These are phyloP conservation scores for Schlechtendalia chinensis DNA, from an alignment of 1,140 invertebrate genomes.

Conservation along the genomic window DNA sequence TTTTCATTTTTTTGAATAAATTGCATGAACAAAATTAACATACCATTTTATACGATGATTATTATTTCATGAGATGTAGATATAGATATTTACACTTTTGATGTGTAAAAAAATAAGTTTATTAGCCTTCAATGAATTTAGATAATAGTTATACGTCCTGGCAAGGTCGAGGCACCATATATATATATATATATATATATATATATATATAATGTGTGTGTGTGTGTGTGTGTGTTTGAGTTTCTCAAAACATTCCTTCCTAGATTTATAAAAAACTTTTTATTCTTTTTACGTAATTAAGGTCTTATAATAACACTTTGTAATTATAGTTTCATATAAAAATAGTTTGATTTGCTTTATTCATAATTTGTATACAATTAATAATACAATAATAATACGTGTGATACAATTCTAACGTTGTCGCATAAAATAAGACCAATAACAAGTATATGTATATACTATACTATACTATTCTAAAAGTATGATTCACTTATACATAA, in stretches of 20 bases:
- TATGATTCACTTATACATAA: neutral
- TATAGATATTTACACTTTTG: neutral
- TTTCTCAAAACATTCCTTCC: constrained; percentile 5
- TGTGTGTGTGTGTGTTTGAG: neutral
- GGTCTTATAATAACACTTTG: neutral
- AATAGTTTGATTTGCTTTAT: neutral
- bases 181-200: no score
- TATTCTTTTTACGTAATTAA: neutral
- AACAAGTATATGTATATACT: no score
- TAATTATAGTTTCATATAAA: neutral
- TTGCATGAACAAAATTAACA: no score
- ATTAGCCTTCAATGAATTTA: constrained; percentile 21
- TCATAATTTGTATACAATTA: neutral
- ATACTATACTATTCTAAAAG: neutral
- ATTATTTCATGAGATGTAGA: neutral
- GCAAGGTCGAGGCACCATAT: constrained; percentile 1
- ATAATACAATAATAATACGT: neutral
- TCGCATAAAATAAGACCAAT: no score
- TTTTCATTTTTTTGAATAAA: no score
- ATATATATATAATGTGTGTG: no score
- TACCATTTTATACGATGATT: no score
- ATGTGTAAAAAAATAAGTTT: constrained; percentile 11
- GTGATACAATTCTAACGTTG: neutral
- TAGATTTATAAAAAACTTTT: neutral
- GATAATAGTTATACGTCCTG: neutral